Base-by-base conservation (phyloP, 2,797 vertebrate genomes). In the Leptodactylus fallax region DNA sequence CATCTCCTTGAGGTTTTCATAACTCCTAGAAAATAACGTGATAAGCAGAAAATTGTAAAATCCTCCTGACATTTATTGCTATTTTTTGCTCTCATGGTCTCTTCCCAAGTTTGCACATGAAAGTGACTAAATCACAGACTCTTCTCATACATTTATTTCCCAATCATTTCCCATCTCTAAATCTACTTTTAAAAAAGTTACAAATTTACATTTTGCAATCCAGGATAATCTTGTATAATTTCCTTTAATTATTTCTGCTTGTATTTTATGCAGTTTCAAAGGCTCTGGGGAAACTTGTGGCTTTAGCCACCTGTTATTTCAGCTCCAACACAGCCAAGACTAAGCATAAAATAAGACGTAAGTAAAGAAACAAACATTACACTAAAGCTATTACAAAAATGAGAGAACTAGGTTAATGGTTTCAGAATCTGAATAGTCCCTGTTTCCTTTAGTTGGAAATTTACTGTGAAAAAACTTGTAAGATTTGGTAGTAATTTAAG, bases 231-330 rank as follows among this genome's bases (percentile, higher is more conserved):
- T 86, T 79, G 71, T 77, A 82, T 19, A 91, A 92, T 87, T 91
- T 90, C 87, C 90, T 92, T 14, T 55, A 91, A 91, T 90, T 7
- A 65, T 77, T 91, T 21, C 60, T 87, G 72, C 91, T 92, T 89
- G 79, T 80, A 76, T 92, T 91, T 92, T 90, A 90, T 90, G 90
- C 21, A 4, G 61, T 91, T 90, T 93, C 89, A 91, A 90, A 90
- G 0, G 86, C 89, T 83, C 80, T 78, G 86, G 88, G 90, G 89
- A 90, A 90, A 65, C 55, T 72, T 91, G 63, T 49, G 81, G 83
- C 90, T 91, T 87, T 90, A 79, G 79, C 91, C 91, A 93, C 91
- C 91, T 92, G 92, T 87, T 91, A 72, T 87, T 90, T 89, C 87
- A 47, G 72, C 14, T 92, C 90, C 63, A 90, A 90, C 76, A 23